These are phyloP conservation scores for Dicyrtomina minuta DNA, from an alignment of 2,888 invertebrate genomes.

Conservation along the genomic window DNA sequence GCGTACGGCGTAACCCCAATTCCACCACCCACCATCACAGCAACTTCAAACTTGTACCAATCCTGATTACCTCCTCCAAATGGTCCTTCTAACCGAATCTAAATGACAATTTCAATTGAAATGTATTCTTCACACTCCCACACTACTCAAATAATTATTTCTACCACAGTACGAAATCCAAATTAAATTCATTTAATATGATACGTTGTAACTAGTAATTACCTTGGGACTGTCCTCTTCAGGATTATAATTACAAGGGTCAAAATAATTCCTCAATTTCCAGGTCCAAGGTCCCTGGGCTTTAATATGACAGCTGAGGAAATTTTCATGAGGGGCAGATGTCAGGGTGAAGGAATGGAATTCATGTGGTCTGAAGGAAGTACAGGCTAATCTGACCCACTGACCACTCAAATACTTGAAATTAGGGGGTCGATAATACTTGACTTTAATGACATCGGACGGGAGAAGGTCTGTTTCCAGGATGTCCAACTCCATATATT, in stretches of 20 bases:
- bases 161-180: too few relatives aligned
- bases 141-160: too few relatives aligned
- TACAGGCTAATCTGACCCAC: conserved; percentile 89
- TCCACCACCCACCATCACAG: conserved; percentile 96
- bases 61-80: conserved; percentile 97
- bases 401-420: conserved; percentile 92
- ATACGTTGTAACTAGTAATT: too few relatives aligned
- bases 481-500: conserved; percentile 88
- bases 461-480: conserved; percentile 90
- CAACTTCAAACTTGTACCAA: conserved; percentile 97
- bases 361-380: conserved; percentile 82
- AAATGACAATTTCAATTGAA: conserved; percentile 27
- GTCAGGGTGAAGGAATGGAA: conserved; percentile 95
- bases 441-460: conserved; percentile 90
- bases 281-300: conserved; percentile 93
- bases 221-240: conserved; percentile 76
- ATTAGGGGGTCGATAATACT: conserved; percentile 92
- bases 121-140: too few relatives aligned
- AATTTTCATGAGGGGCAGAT: conserved; percentile 94
- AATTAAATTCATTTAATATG: too few relatives aligned
- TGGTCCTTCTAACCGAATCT: conserved; percentile 83
- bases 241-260: conserved; percentile 85
- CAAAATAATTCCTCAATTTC: conserved; percentile 91
- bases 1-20: conserved; percentile 98
- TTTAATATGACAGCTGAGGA: conserved; percentile 91